phyloP scores from a whole-genome alignment of 2,797 vertebrate genomes.

The Pseudopleuronectes americanus region DNA sequence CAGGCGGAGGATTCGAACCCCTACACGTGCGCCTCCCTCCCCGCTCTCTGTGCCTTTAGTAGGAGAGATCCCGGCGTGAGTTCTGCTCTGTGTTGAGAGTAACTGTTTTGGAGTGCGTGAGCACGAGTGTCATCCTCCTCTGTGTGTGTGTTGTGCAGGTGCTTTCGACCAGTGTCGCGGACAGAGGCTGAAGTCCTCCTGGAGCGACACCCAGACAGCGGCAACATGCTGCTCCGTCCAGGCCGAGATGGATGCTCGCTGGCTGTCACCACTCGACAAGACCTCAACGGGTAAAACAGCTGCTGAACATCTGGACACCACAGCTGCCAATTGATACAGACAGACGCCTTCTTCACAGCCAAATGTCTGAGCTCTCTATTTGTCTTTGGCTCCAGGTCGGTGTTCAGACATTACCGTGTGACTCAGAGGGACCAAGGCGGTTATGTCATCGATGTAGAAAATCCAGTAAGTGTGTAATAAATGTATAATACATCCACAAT shows the following conservation, averaged over 20 bases:
- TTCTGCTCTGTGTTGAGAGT: slow-evolving; percentile 1
- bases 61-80: slow-evolving; percentile 85
- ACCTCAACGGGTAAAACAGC: slow-evolving; percentile 82
- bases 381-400: slow-evolving; percentile 65
- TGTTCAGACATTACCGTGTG: slow-evolving; percentile 90
- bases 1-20: slow-evolving; percentile 80
- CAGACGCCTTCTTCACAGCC: neutral
- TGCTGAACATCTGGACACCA: slow-evolving; percentile 8
- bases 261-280: slow-evolving; percentile 88
- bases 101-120: neutral
- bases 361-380: neutral
- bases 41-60: slow-evolving; percentile 86
- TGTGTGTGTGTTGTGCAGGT: slow-evolving; percentile 70
- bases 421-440: slow-evolving; percentile 83
- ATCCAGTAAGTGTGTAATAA: slow-evolving; percentile 82
- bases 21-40: slow-evolving; percentile 79
- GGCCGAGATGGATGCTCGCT: slow-evolving; percentile 84
- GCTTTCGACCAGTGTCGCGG: slow-evolving; percentile 87
- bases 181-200: slow-evolving; percentile 89
- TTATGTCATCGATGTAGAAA: slow-evolving; percentile 89
- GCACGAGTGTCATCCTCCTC: neutral
- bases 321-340: slow-evolving; percentile 2
- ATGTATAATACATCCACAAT: neutral
- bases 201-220: slow-evolving; percentile 85
- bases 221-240: slow-evolving; percentile 89